Percentiles rank a stretch among this genome's conserved stretches.
Conservation (phyloP, 2,797 vertebrate species). For the Rhadinocentrus ornatus region DNA sequence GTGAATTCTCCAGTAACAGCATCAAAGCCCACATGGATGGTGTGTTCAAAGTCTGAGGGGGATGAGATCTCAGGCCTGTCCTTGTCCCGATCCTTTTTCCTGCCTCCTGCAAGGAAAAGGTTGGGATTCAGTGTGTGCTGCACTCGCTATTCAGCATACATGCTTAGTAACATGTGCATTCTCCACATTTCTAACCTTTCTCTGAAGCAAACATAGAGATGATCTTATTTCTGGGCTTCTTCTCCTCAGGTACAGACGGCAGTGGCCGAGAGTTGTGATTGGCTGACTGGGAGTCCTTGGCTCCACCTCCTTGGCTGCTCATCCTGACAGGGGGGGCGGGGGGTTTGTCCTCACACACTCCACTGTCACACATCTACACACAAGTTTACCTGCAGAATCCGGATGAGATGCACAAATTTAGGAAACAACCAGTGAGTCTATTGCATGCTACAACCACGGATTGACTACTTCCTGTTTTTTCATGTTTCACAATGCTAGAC, state of each 20-base stretch:
- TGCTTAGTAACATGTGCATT: not conserved
- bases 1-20: conserved; percentile 99
- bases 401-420: conserved; percentile 14
- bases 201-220: conserved; percentile 95
- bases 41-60: conserved; percentile 98
- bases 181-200: conserved; percentile 77
- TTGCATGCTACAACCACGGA: not conserved
- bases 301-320: conserved; percentile 92
- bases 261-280: conserved; percentile 94
- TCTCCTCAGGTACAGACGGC: conserved; percentile 96
- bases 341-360: conserved; percentile 97
- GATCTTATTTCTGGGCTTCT: conserved; percentile 93
- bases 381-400: conserved; percentile 70
- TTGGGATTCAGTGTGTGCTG: conserved; percentile 23
- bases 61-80: conserved; percentile 97
- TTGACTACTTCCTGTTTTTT: conserved; percentile 60
- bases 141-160: too few relatives aligned
- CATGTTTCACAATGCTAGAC: conserved; percentile 38
- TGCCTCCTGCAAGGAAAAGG: conserved; percentile 82
- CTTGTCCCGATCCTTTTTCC: conserved; percentile 95
- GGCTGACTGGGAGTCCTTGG: conserved; percentile 89
- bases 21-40: conserved; percentile 98
- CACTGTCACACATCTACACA: conserved; percentile 97
- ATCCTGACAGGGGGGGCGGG: conserved; percentile 97
- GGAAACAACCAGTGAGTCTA: not conserved